Base-by-base conservation (phyloP, 2,888 invertebrate species). In the Schizaphis graminum region DNA sequence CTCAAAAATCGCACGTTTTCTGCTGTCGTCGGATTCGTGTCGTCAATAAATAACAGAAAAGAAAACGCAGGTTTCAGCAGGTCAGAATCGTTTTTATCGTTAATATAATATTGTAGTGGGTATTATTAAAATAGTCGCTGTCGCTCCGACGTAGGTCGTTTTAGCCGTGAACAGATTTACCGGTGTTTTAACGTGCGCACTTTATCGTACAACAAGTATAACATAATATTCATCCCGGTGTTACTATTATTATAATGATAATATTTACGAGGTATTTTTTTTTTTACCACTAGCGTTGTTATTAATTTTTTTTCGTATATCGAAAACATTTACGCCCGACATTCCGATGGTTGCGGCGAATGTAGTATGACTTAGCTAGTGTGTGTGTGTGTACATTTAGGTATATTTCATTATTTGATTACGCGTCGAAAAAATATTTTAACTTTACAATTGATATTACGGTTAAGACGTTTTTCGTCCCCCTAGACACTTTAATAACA, bases 1-100 rank as follows among this genome's bases (percentile, higher is more conserved):
- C 61, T 87, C 87, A 67, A 28, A 92, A 87, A 87, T 67, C 87
- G 86, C 92, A 92, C 91, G 91, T 92, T 92, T 92, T 92, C 57
- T 35, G 84, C 49, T 56, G 56, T 41, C 90, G 47, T n/a, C 89
- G 89, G 86, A 86, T 26, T 47, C 57, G 56, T 57, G 57, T n/a
- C 47, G 57, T 86, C 91, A 44, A 84, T 84, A 84, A 91, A 91
- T 91, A 91, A 56, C 84, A 11, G 57, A 21, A 85, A 84, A 47
- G 91, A 91, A 91, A 91, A 41, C 90, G 2, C 85, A 85, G 57
- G n/a, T 91, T 91, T 86, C 91, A 84, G 49, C 91, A 86, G 91
- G 92, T 92, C 35, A 87, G 86, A 61, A 87, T 47, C 91, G 57
- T 49, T 41, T 92, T 91, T 49, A 49, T 90, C 47, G 7, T 87